Evolutionary conservation across 2,797 vertebrate species (phyloP), one percentile per base, ranked within the genome.

Genomic region (Hypotaenidia philippensis): DNA sequence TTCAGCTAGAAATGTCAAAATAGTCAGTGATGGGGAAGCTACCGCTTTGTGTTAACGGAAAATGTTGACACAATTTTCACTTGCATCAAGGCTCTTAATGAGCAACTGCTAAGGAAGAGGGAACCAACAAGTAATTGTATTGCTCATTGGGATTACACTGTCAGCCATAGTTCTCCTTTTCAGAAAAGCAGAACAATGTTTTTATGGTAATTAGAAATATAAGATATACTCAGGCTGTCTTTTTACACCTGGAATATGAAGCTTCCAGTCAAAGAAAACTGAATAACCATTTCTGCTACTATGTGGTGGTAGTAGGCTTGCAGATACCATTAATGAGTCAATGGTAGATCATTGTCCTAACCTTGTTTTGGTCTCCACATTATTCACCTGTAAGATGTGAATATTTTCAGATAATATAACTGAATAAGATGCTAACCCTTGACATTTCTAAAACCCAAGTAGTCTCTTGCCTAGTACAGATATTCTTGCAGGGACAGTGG

Each of bases 201-300:
- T 95, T 94, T 68, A 75, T 90, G 55, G 29, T 93, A 91, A 90
- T 95, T 94, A 90, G 91, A 82, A 89, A 90, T 59, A 25, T 69
- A 92, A 71, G 53, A 45, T 63, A 47, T 40, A 41, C 52, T 55
- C 36, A 47, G 23, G 50, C 26, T 89, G 26, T 50, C 29, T 80
- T 84, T 84, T 87, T 80, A 88, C 19, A 61, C 29, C 63, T 82
- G 60, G 59, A 93, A 80, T 86, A 40, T 57, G 77, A 91, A 80
- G 44, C 59, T 89, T 93, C 68, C 69, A 74, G 44, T 36, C n/a
- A 81, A 80, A 66, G 88, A 92, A 87, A 87, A 47, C 45, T 84
- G 79, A 95, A 76, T 69, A 82, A 55, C 22, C 9, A 5, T 83
- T 95, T 92, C 64, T 87, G 38, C 61, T 44, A 25, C 47, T 59